A percentile compares a stretch with the other conserved stretches of the same genome.
Conservation (phyloP, 2,113 vertebrate species). For the Callipepla californica region DNA sequence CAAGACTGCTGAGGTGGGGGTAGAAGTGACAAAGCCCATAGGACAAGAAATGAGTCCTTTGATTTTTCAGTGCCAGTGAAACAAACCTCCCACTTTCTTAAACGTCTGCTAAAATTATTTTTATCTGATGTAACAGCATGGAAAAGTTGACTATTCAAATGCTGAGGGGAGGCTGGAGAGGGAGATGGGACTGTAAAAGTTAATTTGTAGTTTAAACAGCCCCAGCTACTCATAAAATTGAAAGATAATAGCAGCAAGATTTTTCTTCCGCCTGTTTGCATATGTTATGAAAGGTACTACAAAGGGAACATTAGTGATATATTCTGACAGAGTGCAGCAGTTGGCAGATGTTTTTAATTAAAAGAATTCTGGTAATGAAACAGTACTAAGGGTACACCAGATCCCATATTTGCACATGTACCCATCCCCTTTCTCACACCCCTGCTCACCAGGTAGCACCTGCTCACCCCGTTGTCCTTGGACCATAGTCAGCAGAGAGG, state of each 20-base stretch:
- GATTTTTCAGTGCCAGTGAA: not conserved
- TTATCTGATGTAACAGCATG: not conserved
- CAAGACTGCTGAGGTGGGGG: not conserved
- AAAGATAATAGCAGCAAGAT: constrained; percentile 39
- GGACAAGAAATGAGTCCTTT: not conserved
- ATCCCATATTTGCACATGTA: constrained; percentile 6
- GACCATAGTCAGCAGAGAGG: not conserved
- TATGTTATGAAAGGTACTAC: constrained; percentile 58
- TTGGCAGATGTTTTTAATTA: constrained; percentile 82
- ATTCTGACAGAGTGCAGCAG: constrained; percentile 67
- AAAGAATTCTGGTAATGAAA: constrained; percentile 79
- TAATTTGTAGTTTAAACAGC: constrained; percentile 46
- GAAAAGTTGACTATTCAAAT: not conserved
- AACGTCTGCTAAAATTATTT: not conserved
- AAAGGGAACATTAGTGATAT: constrained; percentile 53
- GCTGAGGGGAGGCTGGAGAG: not conserved
- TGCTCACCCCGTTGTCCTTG: constrained; percentile 42
- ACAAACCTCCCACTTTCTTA: not conserved
- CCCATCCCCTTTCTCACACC: not conserved
- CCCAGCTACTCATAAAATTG: constrained; percentile 34
- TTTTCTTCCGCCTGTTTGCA: constrained; percentile 65
- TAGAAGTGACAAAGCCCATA: not conserved
- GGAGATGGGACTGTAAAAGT: constrained; percentile 7
- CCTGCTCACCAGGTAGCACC: constrained; percentile 35
- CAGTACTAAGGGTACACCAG: constrained; percentile 20